Evolutionary conservation across 1,140 invertebrate species (phyloP).

Genomic region (Listronotus oregonensis): DNA sequence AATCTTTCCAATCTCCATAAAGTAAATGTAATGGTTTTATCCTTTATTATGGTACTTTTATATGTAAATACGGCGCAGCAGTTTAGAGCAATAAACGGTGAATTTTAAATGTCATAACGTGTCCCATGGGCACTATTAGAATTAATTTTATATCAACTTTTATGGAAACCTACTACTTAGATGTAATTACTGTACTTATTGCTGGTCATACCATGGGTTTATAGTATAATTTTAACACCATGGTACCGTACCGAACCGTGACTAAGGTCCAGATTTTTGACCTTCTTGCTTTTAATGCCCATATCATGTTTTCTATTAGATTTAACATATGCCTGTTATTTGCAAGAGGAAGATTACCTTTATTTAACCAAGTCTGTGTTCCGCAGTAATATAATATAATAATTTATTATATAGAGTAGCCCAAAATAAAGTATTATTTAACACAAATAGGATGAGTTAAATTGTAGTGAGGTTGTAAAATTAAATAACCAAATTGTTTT

Average conservation of each 20-base stretch:
- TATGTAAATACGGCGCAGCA: slow-evolving; percentile 10
- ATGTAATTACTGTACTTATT: slow-evolving; percentile 32
- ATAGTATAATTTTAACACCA: slow-evolving; percentile 36
- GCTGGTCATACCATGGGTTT: slow-evolving; percentile 18
- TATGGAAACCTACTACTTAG: slow-evolving; percentile 27
- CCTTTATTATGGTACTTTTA: slow-evolving; percentile 4
- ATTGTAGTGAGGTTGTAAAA: too few relatives aligned
- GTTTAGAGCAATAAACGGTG: slow-evolving; percentile 11
- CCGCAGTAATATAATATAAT: too few relatives aligned
- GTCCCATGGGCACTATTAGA: slow-evolving; percentile 33
- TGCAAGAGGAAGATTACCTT: slow-evolving; percentile 3
- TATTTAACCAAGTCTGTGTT: not conserved
- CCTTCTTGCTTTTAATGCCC: slow-evolving; percentile 25
- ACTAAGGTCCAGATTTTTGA: slow-evolving; percentile 34
- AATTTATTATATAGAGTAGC: too few relatives aligned
- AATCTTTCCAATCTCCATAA: too few relatives aligned
- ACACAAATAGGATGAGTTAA: too few relatives aligned
- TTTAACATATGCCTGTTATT: slow-evolving; percentile 16
- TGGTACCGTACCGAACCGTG: slow-evolving; percentile 26
- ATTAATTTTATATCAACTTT: slow-evolving; percentile 36
- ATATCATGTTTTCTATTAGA: slow-evolving; percentile 31
- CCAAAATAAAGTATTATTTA: too few relatives aligned
- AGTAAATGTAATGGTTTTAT: too few relatives aligned
- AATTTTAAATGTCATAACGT: slow-evolving; percentile 31
- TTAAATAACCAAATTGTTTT: too few relatives aligned